Evolutionary conservation across 2,113 vertebrate genomes (phyloP).

Genomic region (Zootoca vivipara): DNA sequence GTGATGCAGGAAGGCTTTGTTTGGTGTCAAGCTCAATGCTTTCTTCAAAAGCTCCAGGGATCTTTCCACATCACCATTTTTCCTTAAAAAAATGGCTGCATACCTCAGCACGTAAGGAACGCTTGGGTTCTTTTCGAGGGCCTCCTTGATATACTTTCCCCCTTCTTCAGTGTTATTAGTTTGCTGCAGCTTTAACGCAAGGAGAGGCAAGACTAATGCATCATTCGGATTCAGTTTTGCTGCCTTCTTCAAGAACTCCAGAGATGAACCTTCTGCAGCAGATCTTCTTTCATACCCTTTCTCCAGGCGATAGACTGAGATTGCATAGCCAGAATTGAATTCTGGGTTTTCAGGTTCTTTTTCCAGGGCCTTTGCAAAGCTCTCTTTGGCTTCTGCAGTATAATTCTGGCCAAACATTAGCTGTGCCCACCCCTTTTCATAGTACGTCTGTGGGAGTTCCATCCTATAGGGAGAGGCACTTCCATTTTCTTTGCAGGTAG

Average conservation of each 20-base stretch:
- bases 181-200: slow-evolving; percentile 77
- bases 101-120: slow-evolving; percentile 74
- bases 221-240: slow-evolving; percentile 70
- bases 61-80: slow-evolving; percentile 52
- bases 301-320: slow-evolving; percentile 71
- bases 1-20: slow-evolving; percentile 71
- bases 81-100: slow-evolving; percentile 81
- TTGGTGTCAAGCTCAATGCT: slow-evolving; percentile 68
- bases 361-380: slow-evolving; percentile 77
- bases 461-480: slow-evolving; percentile 38
- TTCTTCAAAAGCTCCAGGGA: slow-evolving; percentile 67
- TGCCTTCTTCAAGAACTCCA: slow-evolving; percentile 70
- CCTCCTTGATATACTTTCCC: too few species aligned
- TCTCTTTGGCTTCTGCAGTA: slow-evolving; percentile 69
- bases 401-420: slow-evolving; percentile 72
- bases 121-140: slow-evolving; percentile 61
- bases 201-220: slow-evolving; percentile 65
- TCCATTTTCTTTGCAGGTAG: slow-evolving; percentile 51
- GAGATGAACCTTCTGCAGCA: not conserved
- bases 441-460: slow-evolving; percentile 68
- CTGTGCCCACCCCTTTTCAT: slow-evolving; percentile 80
- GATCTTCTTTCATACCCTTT: fast-evolving
- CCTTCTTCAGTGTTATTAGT: slow-evolving; percentile 61
- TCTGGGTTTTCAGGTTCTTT: slow-evolving; percentile 76
- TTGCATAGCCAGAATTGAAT: slow-evolving; percentile 77